phyloP scores from a whole-genome alignment of 2,888 invertebrate species.

The Tupiocoris notatus region DNA sequence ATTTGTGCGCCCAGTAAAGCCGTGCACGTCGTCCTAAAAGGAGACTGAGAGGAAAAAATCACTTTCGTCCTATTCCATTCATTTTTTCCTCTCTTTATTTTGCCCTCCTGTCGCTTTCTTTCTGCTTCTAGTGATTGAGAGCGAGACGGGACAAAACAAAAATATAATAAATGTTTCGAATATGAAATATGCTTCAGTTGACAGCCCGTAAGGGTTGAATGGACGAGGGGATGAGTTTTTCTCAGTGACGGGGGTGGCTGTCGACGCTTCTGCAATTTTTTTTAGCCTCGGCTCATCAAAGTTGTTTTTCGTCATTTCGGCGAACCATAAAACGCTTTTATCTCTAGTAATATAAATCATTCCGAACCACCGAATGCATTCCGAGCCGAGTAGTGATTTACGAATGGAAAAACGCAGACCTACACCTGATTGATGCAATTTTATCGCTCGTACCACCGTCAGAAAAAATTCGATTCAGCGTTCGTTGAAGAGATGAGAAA shows the following conservation, averaged over 20 bases:
- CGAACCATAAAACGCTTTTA: not conserved
- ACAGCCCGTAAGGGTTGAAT: constrained; percentile 23
- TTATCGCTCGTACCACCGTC: too few species aligned
- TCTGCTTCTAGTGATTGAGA: constrained; percentile 21
- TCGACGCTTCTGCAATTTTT: constrained; percentile 14
- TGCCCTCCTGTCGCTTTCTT: not conserved
- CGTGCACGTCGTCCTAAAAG: not conserved
- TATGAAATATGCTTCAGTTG: constrained; percentile 43
- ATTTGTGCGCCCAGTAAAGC: not conserved
- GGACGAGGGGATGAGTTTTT: constrained; percentile 5
- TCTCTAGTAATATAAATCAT: constrained; percentile 20
- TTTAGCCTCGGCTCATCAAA: constrained; percentile 36
- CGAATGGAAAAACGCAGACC: too few species aligned
- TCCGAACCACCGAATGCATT: not conserved
- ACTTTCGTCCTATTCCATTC: constrained; percentile 9
- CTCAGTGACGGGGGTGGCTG: not conserved
- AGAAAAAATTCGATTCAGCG: too few species aligned
- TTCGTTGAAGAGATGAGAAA: too few species aligned
- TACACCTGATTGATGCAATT: too few species aligned
- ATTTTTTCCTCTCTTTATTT: constrained; percentile 9
- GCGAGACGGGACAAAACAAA: constrained; percentile 38
- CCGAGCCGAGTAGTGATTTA: too few species aligned
- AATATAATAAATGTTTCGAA: constrained; percentile 43
- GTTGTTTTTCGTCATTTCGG: constrained; percentile 8
- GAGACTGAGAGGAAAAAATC: constrained; percentile 5